phyloP scores from a whole-genome alignment of 2,888 invertebrate genomes.

The Luffia ferchaultella region DNA sequence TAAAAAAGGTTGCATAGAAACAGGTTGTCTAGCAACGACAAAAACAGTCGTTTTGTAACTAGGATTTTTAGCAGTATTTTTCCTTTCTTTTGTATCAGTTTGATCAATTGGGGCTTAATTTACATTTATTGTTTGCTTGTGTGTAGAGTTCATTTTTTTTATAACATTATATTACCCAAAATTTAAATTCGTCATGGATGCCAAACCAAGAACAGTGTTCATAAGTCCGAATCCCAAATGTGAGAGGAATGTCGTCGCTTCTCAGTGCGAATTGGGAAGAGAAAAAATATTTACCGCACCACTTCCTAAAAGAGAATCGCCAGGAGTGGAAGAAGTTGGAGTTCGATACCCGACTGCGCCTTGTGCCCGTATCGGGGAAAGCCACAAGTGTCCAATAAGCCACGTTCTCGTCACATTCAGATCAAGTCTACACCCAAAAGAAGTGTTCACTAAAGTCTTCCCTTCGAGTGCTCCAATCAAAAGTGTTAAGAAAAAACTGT shows the following conservation, averaged over 20 bases:
- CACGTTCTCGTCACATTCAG: conserved; percentile 48
- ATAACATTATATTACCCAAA: too few relatives aligned
- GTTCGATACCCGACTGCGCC: conserved; percentile 43
- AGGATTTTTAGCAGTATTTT: too few relatives aligned
- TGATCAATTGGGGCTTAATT: neutral
- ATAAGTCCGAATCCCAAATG: conserved; percentile 32
- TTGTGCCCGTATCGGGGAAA: conserved; percentile 35
- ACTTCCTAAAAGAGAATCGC: conserved; percentile 28
- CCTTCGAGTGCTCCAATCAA: conserved; percentile 48
- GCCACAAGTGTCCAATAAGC: conserved; percentile 45
- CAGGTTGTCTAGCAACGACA: too few relatives aligned
- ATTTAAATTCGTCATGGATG: too few relatives aligned
- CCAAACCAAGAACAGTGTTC: conserved; percentile 22
- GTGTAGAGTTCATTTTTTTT: neutral
- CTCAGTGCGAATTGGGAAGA: conserved; percentile 53
- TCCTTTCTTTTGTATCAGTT: too few relatives aligned
- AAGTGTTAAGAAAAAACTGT: conserved; percentile 48
- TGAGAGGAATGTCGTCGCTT: conserved; percentile 30
- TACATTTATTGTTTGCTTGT: neutral
- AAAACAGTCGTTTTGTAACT: too few relatives aligned
- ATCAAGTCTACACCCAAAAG: conserved; percentile 41
- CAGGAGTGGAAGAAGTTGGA: conserved; percentile 27
- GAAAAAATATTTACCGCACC: conserved; percentile 50
- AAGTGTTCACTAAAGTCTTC: conserved; percentile 51
- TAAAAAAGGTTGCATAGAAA: too few relatives aligned